phyloP scores from a whole-genome alignment of 2,888 invertebrate species.

The Eristalinus aeneus region DNA sequence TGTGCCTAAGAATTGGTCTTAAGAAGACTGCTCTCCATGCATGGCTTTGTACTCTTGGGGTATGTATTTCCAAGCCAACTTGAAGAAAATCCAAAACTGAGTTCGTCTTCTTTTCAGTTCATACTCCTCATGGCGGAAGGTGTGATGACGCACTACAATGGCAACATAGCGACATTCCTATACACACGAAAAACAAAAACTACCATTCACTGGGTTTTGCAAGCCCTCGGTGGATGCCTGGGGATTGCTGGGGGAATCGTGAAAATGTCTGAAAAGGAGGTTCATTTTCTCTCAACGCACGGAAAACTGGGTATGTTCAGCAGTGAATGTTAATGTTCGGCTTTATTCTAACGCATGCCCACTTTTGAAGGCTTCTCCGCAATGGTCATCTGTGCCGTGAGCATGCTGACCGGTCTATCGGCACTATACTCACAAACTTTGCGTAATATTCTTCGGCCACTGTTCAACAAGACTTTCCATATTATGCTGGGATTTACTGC shows the following conservation, averaged over 20 bases:
- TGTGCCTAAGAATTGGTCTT: constrained; percentile 73
- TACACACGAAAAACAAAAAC: constrained; percentile 74
- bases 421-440: constrained; percentile 73
- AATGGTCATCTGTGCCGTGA: constrained; percentile 75
- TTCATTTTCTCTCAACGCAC: constrained; percentile 67
- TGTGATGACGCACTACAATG: constrained; percentile 77
- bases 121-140: constrained; percentile 77
- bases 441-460: constrained; percentile 71
- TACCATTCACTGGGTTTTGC: constrained; percentile 75
- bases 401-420: constrained; percentile 75
- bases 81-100: not conserved
- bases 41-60: constrained; percentile 76
- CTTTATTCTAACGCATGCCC: not conserved
- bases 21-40: constrained; percentile 74
- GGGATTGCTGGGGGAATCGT: constrained; percentile 75
- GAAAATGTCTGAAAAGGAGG: constrained; percentile 73
- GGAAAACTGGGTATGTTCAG: constrained; percentile 65
- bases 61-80: constrained; percentile 38
- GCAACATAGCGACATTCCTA: constrained; percentile 74
- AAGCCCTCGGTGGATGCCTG: constrained; percentile 75
- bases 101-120: constrained; percentile 65
- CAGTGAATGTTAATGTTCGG: not conserved
- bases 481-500: constrained; percentile 74
- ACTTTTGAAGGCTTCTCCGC: constrained; percentile 65
- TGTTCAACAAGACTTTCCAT: constrained; percentile 76